Evolutionary conservation across 53 echinoderm and acorn worm species (phyloP).

Genomic region (Glandiceps talaboti): DNA sequence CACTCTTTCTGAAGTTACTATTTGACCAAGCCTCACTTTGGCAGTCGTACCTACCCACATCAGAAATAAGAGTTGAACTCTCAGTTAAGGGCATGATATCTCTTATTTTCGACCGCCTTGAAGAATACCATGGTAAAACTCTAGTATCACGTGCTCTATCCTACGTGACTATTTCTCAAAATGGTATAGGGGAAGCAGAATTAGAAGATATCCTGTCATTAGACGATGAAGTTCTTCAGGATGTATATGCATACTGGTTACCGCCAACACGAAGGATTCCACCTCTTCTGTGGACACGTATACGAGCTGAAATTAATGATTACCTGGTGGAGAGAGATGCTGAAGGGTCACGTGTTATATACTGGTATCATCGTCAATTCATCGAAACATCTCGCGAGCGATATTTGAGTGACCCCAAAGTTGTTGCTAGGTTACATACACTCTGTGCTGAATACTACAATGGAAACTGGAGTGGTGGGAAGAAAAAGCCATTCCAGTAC

Average conservation of each 20-base stretch:
- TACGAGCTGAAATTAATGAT: not conserved
- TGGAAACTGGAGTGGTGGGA: not conserved
- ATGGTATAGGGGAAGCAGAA: not conserved
- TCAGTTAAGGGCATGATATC: not conserved
- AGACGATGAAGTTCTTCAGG: not conserved
- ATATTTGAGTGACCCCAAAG: not conserved
- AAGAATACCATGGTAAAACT: not conserved
- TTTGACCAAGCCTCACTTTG: slow-evolving; percentile 25
- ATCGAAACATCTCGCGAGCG: not conserved
- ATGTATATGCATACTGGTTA: not conserved
- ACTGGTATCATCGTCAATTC: not conserved
- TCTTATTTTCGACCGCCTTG: not conserved
- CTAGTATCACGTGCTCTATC: not conserved
- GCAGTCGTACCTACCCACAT: slow-evolving; percentile 18
- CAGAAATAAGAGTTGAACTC: not conserved
- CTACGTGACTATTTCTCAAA: not conserved
- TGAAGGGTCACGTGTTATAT: not conserved
- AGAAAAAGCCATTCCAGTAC: not conserved
- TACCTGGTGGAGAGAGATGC: not conserved
- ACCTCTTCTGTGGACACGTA: not conserved
- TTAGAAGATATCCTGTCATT: not conserved
- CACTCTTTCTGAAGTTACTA: slow-evolving; percentile 31
- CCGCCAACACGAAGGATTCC: not conserved
- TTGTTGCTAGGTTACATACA: not conserved
- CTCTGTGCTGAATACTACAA: not conserved